A percentile compares a stretch with the other conserved stretches of the same genome.
These are phyloP conservation scores for Vandiemenella viatica DNA, from an alignment of 2,888 invertebrate genomes.

Conservation along the genomic window DNA sequence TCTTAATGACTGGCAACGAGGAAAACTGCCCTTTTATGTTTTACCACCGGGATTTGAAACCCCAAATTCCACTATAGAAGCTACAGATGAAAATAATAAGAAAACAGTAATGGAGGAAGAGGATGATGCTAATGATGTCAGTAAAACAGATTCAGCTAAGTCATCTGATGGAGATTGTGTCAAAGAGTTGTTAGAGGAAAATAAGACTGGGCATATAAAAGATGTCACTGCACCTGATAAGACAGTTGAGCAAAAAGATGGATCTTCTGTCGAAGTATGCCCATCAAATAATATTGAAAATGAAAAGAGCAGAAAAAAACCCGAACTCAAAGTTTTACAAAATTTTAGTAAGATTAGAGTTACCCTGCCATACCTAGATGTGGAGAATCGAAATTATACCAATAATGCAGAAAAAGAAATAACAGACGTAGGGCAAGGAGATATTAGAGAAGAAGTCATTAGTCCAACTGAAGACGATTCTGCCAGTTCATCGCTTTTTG, in stretches of 20 bases:
- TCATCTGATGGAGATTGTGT: no score
- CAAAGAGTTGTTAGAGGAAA: no score
- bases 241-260: constrained; percentile 50
- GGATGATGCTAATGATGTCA: constrained; percentile 17
- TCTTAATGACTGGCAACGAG: constrained; percentile 96
- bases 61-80: constrained; percentile 28
- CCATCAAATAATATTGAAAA: no score
- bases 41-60: constrained; percentile 68
- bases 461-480: constrained; percentile 37
- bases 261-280: no score
- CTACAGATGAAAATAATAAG: background rate
- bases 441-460: constrained; percentile 21
- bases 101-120: background rate
- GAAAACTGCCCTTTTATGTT: constrained; percentile 89
- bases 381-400: constrained; percentile 27
- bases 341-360: constrained; percentile 71
- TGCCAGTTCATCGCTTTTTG: constrained; percentile 49
- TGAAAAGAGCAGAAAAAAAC: constrained; percentile 25
- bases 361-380: constrained; percentile 34
- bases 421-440: background rate
- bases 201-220: background rate
- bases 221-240: constrained; percentile 24
- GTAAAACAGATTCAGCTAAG: background rate
- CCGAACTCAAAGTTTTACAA: constrained; percentile 48
- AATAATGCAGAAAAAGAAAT: background rate